These are phyloP conservation scores for Sylvia borin DNA, from an alignment of 2,797 vertebrate genomes.

Conservation along the genomic window DNA sequence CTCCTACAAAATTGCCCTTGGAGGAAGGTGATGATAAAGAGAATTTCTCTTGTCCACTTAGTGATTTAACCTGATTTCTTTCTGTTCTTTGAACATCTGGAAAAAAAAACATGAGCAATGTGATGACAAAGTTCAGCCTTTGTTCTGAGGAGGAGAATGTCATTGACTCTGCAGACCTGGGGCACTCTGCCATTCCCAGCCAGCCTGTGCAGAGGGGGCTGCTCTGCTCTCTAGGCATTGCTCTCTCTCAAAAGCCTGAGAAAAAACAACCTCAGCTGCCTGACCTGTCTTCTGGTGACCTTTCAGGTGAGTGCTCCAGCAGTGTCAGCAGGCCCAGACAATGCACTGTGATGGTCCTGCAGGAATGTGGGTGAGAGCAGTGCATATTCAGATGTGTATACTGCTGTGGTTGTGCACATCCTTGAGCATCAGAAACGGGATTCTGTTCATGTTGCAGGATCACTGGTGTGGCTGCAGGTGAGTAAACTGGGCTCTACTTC, in stretches of 20 bases:
- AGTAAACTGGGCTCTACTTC: not conserved
- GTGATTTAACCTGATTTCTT: slow-evolving; percentile 46
- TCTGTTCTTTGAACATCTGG: not conserved
- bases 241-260: rapidly evolving
- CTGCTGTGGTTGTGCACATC: not conserved
- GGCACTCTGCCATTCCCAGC: not conserved
- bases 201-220: not conserved
- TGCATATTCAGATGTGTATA: rapidly evolving
- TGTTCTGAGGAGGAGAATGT: not conserved
- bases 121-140: slow-evolving; percentile 32
- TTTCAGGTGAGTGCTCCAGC: not conserved
- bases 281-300: not conserved
- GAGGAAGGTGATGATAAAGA: not conserved
- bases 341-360: not conserved
- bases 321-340: not conserved
- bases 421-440: rapidly evolving
- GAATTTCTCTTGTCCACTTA: not conserved
- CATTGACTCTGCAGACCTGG: not conserved
- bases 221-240: not conserved
- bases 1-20: not conserved
- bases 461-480: not conserved
- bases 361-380: not conserved
- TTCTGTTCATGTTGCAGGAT: not conserved
- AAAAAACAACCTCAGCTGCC: not conserved
- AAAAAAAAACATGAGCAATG: not conserved